Evolutionary conservation across 1,140 invertebrate species (phyloP).

Genomic region (Leptopilina clavipes): DNA sequence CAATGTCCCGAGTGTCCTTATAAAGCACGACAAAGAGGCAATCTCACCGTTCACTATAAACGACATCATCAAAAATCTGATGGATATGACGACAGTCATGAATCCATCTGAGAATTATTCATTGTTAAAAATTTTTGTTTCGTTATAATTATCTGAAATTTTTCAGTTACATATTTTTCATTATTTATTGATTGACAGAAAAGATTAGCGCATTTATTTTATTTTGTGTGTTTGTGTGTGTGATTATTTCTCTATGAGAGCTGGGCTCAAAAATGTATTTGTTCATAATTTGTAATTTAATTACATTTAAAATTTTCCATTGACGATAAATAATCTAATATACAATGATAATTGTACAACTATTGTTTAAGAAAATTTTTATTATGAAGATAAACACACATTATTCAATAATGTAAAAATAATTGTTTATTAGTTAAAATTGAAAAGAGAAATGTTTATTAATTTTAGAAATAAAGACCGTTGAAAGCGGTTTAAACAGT

Average conservation of each 20-base stretch:
- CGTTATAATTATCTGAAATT: not conserved
- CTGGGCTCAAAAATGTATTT: not conserved
- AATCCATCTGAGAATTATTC: not conserved
- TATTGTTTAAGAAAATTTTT: not conserved
- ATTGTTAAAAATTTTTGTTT: not conserved
- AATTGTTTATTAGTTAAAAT: no score
- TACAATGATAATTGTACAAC: not conserved
- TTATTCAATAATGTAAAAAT: no score
- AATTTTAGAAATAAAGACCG: no score
- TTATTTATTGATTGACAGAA: not conserved
- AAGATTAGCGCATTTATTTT: not conserved
- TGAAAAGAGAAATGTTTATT: no score
- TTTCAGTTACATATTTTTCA: not conserved
- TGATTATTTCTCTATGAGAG: not conserved
- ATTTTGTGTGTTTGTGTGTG: not conserved
- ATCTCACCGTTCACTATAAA: slow-evolving; percentile 86
- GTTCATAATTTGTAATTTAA: slow-evolving; percentile 31
- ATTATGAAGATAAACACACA: no score
- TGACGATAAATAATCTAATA: no score
- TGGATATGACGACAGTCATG: not conserved
- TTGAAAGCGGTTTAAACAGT: not conserved
- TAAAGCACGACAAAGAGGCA: slow-evolving; percentile 85
- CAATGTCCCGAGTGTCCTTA: slow-evolving; percentile 88
- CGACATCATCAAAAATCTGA: slow-evolving; percentile 80
- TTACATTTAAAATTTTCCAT: not conserved